Base-by-base conservation (phyloP, 2,113 vertebrate genomes). In the Gallinago media region DNA sequence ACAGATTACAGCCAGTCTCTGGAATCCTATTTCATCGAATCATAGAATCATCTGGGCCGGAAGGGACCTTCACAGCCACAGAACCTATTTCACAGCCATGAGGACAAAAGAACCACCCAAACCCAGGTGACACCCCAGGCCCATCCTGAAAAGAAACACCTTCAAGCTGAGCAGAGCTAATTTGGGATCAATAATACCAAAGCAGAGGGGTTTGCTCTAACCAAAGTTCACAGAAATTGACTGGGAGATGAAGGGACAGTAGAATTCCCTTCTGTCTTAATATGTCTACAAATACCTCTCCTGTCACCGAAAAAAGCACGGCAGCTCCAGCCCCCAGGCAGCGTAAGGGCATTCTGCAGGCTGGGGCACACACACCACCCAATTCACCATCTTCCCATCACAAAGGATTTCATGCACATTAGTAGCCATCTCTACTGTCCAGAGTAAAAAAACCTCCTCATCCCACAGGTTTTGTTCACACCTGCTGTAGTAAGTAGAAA, bases 281-380 rank as follows among this genome's bases (percentile, higher is more conserved):
- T 0, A 0, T 2, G 47, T 3, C 32, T 23, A 29, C 21, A 44
- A 61, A 49, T 19, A 36, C 4, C 9, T 3, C 22, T 74, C 80
- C 27, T 58, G 11, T 12, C 27, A 29, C 3, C 1, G 6, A 74
- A 50, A 22, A 14, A 4, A 5, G 1, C 8, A 2, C 1, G 5
- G 1, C 12, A 10, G 12, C 46, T 54, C 5, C 1, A 55, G 11
- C 6, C 32, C 31, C 42, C 63, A 52, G 40, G 40, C 21, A 65
- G 55, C 0, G 2, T 8, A 15, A 71, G 31, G 44, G 12, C 56
- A 32, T 25, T 42, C 38, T 46, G 38, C 34, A 71, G 59, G 25
- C 14, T 0, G 4, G 49, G 49, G 29, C 71, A 18, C 1, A 0
- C 36, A 32, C 26, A 40, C 9, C 11, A 31, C 25, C 40, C 72